Evolutionary conservation across 2,113 vertebrate genomes (phyloP), one percentile per base, ranked within the genome.

Genomic region (Myotis yumanensis): DNA sequence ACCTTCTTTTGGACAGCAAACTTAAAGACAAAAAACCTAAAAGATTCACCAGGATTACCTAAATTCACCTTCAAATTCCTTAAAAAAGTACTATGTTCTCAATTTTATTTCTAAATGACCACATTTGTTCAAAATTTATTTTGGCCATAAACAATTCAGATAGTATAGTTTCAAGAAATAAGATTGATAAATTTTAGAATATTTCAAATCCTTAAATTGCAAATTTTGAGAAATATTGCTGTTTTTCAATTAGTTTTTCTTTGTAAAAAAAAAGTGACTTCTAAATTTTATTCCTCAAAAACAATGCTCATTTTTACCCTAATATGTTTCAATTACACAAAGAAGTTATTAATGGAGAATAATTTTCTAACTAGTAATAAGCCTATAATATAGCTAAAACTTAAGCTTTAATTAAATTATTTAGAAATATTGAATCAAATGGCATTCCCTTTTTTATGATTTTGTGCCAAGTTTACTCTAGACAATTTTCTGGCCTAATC

Each of bases 211-310:
- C 87, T 97, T 92, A 37, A 54, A 91, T 92, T 66, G 71, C 3
- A 96, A 95, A 97, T 95, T 96, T 95, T 95, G 91, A 96, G 80
- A 59, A 94, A 81, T 97, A 98, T 97, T 98, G 95, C 96, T 97
- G 86, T 92, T 5, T 75, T 90, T 94, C 97, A 98, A 94, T 97
- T 97, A 93, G 14, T 86, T 94, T 83, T 96, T 83, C 46, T 96
- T 97, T 22, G 6, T 96, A 97, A 97, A 85, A 97, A 97, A 85
- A 97, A 48, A 52, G 98, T 97, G 91, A 96, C 97, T 98, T 97
- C 97, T 92, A 93, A 95, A 79, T 96, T 96, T 97, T 97, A 14
- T 83, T 79, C 94, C 89, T 97, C 81, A 97, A 91, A 97, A 98
- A 95, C 17, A 22, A 91, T 87, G 86, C 75, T 92, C 57, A 88